Base-by-base conservation (phyloP, 2,888 invertebrate species). In the Shargacucullia verbasci region DNA sequence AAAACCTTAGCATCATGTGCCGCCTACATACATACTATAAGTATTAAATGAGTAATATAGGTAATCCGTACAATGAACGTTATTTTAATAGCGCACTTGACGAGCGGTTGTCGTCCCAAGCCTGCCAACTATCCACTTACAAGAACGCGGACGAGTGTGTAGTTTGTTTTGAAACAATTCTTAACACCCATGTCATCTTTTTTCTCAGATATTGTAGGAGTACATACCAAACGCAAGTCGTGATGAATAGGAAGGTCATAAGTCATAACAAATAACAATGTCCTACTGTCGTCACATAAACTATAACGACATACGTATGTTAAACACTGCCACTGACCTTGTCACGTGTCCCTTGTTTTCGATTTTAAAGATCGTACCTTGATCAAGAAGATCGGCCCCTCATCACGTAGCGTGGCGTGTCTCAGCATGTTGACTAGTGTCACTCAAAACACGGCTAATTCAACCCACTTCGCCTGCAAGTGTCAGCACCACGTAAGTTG, bases 331-430 rank as follows among this genome's bases (percentile, higher is more conserved):
- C n/a, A 52, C 34, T n/a, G n/a, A n/a, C n/a, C n/a, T 29, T 33
- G 10, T 13, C 31, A 31, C 13, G 27, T 6, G 13, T 25, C 9
- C 8, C 3, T 35, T 10, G 13, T 34, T 13, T 11, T 10, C 12
- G 34, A 31, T 67, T 14, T 9, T 14, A 27, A 48, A 44, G 25
- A 46, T 29, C 37, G 27, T 73, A 74, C 76, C 76, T 73, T 63
- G 38, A 73, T 70, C 12, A 70, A 12, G 41, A 76, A 76, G 38
- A 70, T 20, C 7, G 77, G 59, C 1, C 67, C 66, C 15, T 63
- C 58, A 29, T 60, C 45, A 29, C 57, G 44, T 43, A 43, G 35
- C 2, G 47, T 49, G 40, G 43, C 41, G 47, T 56, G 34, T 45
- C 40, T 45, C 63, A 46, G 39, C 68, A 63, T 67, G 12, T 7